Conservation (phyloP, 2,113 vertebrate genomes). For the Nothoprocta pentlandii region DNA sequence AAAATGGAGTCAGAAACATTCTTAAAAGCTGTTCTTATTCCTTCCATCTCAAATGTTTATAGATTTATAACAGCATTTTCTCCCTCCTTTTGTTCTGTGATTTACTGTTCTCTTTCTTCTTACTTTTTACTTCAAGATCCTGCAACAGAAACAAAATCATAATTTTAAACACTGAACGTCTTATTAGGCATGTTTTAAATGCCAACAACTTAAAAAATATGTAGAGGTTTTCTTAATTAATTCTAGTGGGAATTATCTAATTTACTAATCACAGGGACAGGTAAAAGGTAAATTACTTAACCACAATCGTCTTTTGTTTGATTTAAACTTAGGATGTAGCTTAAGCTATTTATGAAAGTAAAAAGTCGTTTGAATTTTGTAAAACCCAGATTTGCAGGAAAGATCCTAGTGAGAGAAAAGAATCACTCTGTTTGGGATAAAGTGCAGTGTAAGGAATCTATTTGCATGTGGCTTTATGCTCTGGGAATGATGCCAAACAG, state of each 20-base stretch:
- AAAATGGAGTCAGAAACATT: background rate
- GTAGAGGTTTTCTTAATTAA: background rate
- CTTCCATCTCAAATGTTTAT: background rate
- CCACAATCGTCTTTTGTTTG: background rate
- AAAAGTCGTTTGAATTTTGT: constrained; percentile 47
- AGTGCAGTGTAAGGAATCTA: constrained; percentile 68
- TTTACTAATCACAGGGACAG: background rate
- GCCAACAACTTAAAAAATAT: background rate
- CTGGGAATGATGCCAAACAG: constrained; percentile 77
- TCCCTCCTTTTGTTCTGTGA: background rate
- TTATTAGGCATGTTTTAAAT: background rate
- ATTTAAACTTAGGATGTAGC: constrained; percentile 8
- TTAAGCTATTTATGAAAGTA: constrained; percentile 14
- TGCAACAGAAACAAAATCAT: background rate
- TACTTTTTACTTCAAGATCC: background rate
- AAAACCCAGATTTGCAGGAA: constrained; percentile 41
- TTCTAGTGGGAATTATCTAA: background rate
- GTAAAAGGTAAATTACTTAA: background rate
- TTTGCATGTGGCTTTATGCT: constrained; percentile 71
- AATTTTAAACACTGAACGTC: background rate
- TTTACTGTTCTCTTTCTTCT: background rate
- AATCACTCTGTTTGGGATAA: constrained; percentile 50
- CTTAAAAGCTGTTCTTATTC: background rate
- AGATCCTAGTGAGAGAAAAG: constrained; percentile 42
- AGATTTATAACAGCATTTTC: background rate